A percentile compares a stretch with the other conserved stretches of the same genome.
These are phyloP conservation scores for Polypterus bichir DNA, from an alignment of 2,113 vertebrate genomes.

Conservation along the genomic window DNA sequence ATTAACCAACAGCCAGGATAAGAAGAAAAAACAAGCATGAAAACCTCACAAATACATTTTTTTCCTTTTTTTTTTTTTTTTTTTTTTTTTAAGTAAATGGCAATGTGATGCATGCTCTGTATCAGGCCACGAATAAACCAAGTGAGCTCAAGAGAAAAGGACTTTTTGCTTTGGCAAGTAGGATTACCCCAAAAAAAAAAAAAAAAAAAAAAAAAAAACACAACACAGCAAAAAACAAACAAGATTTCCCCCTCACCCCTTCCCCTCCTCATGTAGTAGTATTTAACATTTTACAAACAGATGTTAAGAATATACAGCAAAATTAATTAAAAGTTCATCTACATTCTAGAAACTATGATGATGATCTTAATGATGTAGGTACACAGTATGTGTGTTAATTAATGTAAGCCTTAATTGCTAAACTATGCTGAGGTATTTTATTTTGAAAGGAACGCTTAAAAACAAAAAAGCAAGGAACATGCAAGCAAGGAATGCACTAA, in stretches of 20 bases:
- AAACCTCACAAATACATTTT: too few species aligned
- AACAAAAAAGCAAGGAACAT: conserved; percentile 46
- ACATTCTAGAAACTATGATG: conserved; percentile 73
- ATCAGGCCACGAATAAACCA: conserved; percentile 45
- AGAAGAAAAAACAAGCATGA: too few species aligned
- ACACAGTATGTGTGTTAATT: conserved; percentile 47
- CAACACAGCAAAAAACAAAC: conserved; percentile 24
- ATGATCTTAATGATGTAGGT: conserved; percentile 58
- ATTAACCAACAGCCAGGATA: background rate
- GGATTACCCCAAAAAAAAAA: conserved; percentile 6
- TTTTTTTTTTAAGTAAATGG: conserved; percentile 26
- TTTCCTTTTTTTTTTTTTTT: too few species aligned
- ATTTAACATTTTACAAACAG: too few species aligned
- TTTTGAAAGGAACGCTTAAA: conserved; percentile 68
- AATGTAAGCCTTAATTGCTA: conserved; percentile 69
- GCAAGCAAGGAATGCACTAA: conserved; percentile 13
- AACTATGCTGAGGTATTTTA: conserved; percentile 92
- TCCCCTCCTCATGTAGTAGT: conserved; percentile 23
- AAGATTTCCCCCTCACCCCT: conserved; percentile 30
- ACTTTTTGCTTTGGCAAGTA: conserved; percentile 87
- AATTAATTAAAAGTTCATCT: conserved; percentile 51
- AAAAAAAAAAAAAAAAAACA: conserved; percentile 43
- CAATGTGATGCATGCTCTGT: conserved; percentile 30
- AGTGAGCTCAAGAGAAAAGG: conserved; percentile 56
- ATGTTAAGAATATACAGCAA: conserved; percentile 48